Evolutionary conservation across 2,888 invertebrate genomes (phyloP).

Genomic region (Macaria notata): DNA sequence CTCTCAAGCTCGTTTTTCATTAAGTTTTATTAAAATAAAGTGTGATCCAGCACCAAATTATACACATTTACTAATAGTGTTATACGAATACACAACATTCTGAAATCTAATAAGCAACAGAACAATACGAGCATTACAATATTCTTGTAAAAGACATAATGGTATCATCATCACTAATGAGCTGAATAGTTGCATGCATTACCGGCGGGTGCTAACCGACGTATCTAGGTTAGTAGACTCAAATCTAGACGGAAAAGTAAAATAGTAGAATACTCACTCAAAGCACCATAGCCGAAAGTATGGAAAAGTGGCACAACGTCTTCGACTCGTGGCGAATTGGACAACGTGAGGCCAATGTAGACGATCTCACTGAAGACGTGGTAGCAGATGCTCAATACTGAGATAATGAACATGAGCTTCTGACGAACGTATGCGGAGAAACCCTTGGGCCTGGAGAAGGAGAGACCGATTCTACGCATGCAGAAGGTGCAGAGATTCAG

Average conservation of each 20-base stretch:
- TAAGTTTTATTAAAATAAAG: too few species aligned
- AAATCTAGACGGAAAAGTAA: constrained; percentile 1
- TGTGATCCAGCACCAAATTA: too few species aligned
- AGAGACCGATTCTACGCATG: constrained; percentile 64
- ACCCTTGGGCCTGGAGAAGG: constrained; percentile 52
- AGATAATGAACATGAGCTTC: constrained; percentile 55
- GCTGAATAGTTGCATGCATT: too few species aligned
- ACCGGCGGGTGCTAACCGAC: too few species aligned
- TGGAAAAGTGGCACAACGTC: constrained; percentile 74
- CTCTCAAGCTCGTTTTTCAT: too few species aligned
- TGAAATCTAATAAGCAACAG: too few species aligned
- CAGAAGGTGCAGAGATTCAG: constrained; percentile 58
- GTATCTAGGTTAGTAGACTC: too few species aligned
- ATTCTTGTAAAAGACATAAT: too few species aligned
- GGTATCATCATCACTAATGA: too few species aligned
- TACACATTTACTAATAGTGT: too few species aligned
- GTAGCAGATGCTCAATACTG: constrained; percentile 61
- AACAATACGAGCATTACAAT: too few species aligned
- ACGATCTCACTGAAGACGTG: constrained; percentile 71
- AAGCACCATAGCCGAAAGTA: constrained; percentile 70
- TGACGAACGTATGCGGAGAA: constrained; percentile 46
- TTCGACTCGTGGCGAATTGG: constrained; percentile 69
- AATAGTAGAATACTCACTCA: constrained; percentile 56
- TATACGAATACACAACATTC: too few species aligned
- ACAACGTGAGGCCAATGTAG: constrained; percentile 65